phyloP scores from a whole-genome alignment of 2,888 invertebrate species.

The Ichneumoninae sp. region DNA sequence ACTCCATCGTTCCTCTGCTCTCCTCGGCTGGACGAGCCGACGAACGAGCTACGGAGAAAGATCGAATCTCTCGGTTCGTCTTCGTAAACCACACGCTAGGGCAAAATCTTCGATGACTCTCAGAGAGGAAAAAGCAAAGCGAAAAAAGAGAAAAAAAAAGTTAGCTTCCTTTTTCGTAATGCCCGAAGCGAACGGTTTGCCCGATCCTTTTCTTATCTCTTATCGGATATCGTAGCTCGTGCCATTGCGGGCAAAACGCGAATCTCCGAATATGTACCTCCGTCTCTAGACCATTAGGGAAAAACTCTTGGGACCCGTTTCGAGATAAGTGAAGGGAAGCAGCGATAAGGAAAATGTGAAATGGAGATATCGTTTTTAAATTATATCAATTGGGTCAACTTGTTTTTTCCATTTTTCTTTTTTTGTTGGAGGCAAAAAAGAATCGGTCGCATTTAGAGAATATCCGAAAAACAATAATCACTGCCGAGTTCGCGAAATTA shows the following conservation, averaged over 20 bases:
- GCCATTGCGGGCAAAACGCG: constrained; percentile 6
- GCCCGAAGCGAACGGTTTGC: constrained; percentile 11
- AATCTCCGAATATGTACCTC: constrained; percentile 55
- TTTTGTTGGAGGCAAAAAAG: not conserved
- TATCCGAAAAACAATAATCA: not conserved
- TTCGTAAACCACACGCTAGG: constrained; percentile 5
- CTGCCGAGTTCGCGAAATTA: not conserved
- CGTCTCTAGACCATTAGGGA: constrained; percentile 59
- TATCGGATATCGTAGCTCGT: constrained; percentile 24
- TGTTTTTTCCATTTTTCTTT: not conserved
- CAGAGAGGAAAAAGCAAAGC: constrained; percentile 4
- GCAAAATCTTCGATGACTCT: constrained; percentile 38
- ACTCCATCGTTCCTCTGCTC: constrained; percentile 20
- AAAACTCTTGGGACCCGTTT: constrained; percentile 50
- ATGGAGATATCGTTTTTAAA: not conserved
- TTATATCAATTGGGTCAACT: not conserved
- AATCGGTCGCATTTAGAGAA: not conserved
- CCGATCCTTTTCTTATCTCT: constrained; percentile 28
- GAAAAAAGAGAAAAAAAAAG: constrained; percentile 6
- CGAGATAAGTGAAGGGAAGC: not conserved
- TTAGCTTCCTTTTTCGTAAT: constrained; percentile 36
- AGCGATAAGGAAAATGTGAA: not conserved
- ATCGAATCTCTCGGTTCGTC: constrained; percentile 47
- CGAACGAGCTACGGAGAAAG: constrained; percentile 40
- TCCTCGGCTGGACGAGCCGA: constrained; percentile 34